Conservation (phyloP, 2,888 invertebrate genomes). For the Trachelus troglodyta region DNA sequence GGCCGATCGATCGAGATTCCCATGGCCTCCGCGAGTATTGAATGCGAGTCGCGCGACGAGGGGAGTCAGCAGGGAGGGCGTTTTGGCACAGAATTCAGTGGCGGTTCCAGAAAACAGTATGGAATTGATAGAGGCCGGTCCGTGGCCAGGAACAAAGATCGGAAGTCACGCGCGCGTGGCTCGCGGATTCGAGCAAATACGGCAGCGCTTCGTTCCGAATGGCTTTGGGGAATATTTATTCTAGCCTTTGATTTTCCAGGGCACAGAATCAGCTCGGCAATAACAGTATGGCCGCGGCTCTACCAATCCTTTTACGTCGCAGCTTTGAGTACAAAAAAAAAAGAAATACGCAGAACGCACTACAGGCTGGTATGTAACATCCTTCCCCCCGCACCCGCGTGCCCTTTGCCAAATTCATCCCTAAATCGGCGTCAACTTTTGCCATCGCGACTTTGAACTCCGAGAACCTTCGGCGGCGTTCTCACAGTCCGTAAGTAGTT, state of each 20-base stretch:
- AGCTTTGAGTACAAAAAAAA: neutral
- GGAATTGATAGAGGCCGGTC: neutral
- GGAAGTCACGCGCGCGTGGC: neutral
- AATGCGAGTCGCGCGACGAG: too few species aligned
- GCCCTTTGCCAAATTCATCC: too few species aligned
- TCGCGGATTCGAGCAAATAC: conserved; percentile 18
- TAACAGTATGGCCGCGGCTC: neutral
- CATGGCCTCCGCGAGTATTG: too few species aligned
- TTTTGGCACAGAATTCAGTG: neutral
- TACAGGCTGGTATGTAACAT: too few species aligned
- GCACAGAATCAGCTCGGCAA: neutral
- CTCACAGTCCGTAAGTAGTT: too few species aligned
- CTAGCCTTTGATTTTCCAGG: conserved; percentile 21
- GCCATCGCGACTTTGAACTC: too few species aligned
- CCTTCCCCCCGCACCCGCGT: too few species aligned
- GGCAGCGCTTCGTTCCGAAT: conserved; percentile 4
- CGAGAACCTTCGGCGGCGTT: too few species aligned
- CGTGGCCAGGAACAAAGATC: conserved; percentile 1
- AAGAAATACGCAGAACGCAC: too few species aligned
- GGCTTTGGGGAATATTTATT: conserved; percentile 19
- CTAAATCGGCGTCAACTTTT: too few species aligned
- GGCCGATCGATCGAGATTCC: too few species aligned
- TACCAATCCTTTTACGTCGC: neutral
- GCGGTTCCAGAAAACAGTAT: neutral
- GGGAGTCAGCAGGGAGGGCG: too few species aligned